Evolutionary conservation across 2,113 vertebrate genomes (phyloP), one percentile per base, ranked within the genome.

Genomic region (Suncus etruscus): DNA sequence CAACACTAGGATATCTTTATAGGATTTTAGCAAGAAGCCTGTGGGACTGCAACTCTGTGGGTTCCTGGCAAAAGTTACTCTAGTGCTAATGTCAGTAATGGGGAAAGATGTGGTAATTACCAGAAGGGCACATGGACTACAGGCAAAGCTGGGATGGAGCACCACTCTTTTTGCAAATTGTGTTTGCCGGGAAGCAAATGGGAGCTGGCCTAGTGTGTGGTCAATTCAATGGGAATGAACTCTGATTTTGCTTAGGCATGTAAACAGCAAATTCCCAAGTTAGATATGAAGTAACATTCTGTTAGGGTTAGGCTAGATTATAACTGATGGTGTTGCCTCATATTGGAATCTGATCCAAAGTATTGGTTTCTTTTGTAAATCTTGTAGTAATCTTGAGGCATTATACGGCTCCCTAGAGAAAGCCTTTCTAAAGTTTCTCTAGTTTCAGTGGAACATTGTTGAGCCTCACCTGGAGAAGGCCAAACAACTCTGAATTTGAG

Each of bases 211-310:
- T 73, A 66, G 58, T 2, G 69, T 87, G 90, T 94, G 90, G 90
- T 68, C 89, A 29, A 3, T 58, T 47, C 0, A 1, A 47, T 65
- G 51, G 80, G 27, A 88, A 92, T 93, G 86, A 89, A 91, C 68
- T 87, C 79, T 39, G 83, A 92, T 92, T 82, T 89, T 78, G 51
- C 73, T 58, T 80, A 77, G 89, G 76, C 50, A 73, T 75, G 87
- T 94, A 94, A 95, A 95, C 86, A 92, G 39, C 39, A 11, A 84
- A 89, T 85, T 90, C 88, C 90, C 94, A 50, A 86, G 92, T 68
- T 78, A 66, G 47, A 76, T 77, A 45, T 94, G 81, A 94, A 66
- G 79, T 79, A 76, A 94, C 51, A 8, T 66, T 93, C 86, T 58
- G 73, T 84, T 82, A 88, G 69, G 86, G 68, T 92, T 70, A 93